Percentiles rank a stretch among this genome's conserved stretches.
These are phyloP conservation scores for Monodelphis domestica DNA, from an alignment of 2,797 vertebrate species.

Conservation along the genomic window DNA sequence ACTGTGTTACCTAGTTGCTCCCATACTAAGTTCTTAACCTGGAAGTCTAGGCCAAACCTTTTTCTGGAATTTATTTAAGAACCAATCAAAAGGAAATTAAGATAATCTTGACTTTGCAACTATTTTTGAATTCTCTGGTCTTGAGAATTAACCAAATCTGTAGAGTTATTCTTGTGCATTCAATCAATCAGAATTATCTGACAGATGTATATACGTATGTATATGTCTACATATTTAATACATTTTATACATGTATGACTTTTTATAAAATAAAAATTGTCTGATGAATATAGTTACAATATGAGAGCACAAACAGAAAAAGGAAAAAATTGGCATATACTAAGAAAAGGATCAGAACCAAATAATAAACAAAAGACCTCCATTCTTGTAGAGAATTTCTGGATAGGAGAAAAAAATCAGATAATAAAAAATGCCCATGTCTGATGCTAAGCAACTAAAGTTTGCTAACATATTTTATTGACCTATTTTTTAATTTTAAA, in stretches of 20 bases:
- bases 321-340: not conserved
- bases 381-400: not conserved
- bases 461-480: not conserved
- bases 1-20: too few species aligned
- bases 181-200: not conserved
- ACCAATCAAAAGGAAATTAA: not conserved
- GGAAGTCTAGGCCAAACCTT: not conserved
- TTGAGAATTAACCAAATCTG: not conserved
- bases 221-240: not conserved
- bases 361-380: not conserved
- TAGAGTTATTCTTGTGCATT: not conserved
- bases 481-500: not conserved
- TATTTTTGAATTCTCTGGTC: not conserved
- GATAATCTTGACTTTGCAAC: not conserved
- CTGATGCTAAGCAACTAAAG: not conserved
- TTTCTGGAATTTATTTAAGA: not conserved
- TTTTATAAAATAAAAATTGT: too few species aligned
- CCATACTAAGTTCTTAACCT: not conserved
- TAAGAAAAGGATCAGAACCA: not conserved
- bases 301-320: not conserved
- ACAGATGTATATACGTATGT: not conserved
- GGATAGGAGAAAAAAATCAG: not conserved
- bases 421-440: not conserved
- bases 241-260: not conserved
- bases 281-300: not conserved